phyloP scores from a whole-genome alignment of 2,113 vertebrate species.

The Monarcha castaneiventris region DNA sequence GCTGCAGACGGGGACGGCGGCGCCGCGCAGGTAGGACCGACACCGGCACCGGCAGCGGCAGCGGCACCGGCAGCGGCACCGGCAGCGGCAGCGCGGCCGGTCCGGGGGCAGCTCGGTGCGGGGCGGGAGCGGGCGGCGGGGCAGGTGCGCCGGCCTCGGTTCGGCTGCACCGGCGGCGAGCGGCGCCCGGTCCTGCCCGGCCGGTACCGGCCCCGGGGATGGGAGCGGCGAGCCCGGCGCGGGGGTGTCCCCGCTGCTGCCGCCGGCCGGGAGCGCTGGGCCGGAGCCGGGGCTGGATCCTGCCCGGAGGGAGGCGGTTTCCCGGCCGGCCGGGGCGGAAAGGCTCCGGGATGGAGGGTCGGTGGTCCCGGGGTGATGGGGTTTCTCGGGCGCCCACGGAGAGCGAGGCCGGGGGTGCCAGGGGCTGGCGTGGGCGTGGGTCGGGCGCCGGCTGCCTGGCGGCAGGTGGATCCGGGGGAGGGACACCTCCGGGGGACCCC shows the following conservation, averaged over 20 bases:
- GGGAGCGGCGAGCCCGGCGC: not conserved
- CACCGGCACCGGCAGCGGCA: too few species aligned
- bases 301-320: not conserved
- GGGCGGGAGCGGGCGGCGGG: not conserved
- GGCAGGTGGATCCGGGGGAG: not conserved
- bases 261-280: not conserved
- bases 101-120: not conserved
- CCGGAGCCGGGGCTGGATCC: not conserved
- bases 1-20: conserved; percentile 3
- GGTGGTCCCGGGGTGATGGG: not conserved
- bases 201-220: not conserved
- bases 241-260: not conserved
- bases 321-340: not conserved
- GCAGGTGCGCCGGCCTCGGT: not conserved
- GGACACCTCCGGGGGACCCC: not conserved
- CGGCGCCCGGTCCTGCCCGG: not conserved
- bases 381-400: not conserved
- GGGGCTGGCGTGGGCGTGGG: not conserved
- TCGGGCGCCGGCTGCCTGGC: not conserved
- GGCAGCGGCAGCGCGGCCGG: not conserved
- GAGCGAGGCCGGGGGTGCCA: not conserved
- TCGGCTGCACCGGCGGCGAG: not conserved
- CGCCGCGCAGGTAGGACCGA: not conserved
- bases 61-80: not conserved
- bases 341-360: not conserved